A percentile compares a stretch with the other conserved stretches of the same genome.
Conservation (phyloP, 1,140 invertebrate species). For the Polypedilum pembai region DNA sequence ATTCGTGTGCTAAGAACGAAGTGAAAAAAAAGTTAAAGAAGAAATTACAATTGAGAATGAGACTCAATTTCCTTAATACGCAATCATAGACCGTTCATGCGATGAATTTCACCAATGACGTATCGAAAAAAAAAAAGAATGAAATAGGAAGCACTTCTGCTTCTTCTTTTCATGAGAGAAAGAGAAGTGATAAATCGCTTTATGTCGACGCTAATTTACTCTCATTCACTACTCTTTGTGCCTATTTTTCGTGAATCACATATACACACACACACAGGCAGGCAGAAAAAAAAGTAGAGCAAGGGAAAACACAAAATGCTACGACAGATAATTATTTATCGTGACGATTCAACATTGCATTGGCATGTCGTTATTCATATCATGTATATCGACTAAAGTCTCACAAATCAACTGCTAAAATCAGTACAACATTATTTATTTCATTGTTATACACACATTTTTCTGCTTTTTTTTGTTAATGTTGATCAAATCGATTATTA, state of each 20-base stretch:
- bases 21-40: too few species aligned
- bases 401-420: too few species aligned
- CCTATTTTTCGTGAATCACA: too few species aligned
- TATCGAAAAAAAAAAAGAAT: slow-evolving; percentile 1
- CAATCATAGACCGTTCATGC: slow-evolving; percentile 10
- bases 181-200: slow-evolving; percentile 3
- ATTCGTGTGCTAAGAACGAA: too few species aligned
- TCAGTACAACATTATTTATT: too few species aligned
- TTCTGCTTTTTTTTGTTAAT: too few species aligned
- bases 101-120: slow-evolving; percentile 6
- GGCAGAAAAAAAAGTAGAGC: background rate
- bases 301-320: background rate
- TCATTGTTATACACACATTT: too few species aligned
- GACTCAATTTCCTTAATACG: slow-evolving; percentile 17
- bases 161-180: background rate
- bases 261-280: too few species aligned
- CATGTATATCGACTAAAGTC: background rate
- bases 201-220: slow-evolving; percentile 5
- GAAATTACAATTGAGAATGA: slow-evolving; percentile 13
- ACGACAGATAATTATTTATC: slow-evolving; percentile 13
- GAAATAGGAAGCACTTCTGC: background rate
- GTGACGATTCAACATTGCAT: background rate
- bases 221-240: background rate
- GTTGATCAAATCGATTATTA: too few species aligned
- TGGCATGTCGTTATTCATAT: too few species aligned